Percentiles rank a stretch among this genome's conserved stretches.
Conservation (phyloP, 2,888 invertebrate species). For the Drosophila macrospina region DNA sequence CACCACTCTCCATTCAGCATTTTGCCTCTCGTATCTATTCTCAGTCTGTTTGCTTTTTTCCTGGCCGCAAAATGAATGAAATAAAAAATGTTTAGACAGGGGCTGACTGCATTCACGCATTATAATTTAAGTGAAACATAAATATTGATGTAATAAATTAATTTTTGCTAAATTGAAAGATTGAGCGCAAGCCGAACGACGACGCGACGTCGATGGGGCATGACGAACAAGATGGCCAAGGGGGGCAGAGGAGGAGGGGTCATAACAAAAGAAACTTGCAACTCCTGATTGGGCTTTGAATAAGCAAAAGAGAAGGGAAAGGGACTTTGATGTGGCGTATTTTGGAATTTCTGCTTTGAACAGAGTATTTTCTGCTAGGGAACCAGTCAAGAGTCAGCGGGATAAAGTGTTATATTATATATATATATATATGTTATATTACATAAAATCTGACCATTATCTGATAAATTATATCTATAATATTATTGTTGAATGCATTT, state of each 20-base stretch:
- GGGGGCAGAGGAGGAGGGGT: not conserved
- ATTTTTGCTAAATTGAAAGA: conserved; percentile 73
- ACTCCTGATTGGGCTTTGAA: conserved; percentile 21
- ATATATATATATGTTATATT: too few species aligned
- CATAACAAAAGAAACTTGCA: conserved; percentile 12
- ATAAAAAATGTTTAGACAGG: conserved; percentile 72
- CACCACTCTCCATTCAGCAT: conserved; percentile 16
- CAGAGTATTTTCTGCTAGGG: too few species aligned
- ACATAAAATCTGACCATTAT: too few species aligned
- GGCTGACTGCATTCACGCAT: conserved; percentile 81
- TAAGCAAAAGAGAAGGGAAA: not conserved
- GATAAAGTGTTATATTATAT: too few species aligned
- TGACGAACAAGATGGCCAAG: too few species aligned
- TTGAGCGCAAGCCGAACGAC: conserved; percentile 23
- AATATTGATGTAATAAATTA: conserved; percentile 82
- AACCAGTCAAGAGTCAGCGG: too few species aligned
- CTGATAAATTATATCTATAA: too few species aligned
- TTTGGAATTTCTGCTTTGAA: not conserved
- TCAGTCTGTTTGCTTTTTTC: conserved; percentile 48
- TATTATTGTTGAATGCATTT: too few species aligned
- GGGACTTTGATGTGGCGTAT: not conserved
- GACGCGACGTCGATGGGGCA: too few species aligned
- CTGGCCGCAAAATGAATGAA: conserved; percentile 40
- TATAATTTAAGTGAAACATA: conserved; percentile 82
- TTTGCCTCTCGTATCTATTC: conserved; percentile 4